Evolutionary conservation across 2,888 invertebrate species (phyloP).

Genomic region (Crossocerus cetratus): DNA sequence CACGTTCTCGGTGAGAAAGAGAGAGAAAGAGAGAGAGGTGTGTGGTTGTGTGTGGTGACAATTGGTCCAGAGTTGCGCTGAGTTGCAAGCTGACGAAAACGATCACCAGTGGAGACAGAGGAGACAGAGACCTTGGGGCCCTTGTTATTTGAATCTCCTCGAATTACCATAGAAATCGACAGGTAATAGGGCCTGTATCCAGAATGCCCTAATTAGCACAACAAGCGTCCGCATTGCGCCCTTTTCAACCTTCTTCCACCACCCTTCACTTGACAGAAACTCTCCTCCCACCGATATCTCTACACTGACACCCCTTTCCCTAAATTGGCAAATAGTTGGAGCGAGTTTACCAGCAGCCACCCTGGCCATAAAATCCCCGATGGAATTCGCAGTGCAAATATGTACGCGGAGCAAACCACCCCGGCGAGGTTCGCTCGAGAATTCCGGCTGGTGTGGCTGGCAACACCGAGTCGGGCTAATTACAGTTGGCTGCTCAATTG

Average conservation of each 20-base stretch:
- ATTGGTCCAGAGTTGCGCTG: conserved; percentile 9
- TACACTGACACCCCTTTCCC: too few species aligned
- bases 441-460: background rate
- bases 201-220: background rate
- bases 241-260: too few species aligned
- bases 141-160: conserved; percentile 32
- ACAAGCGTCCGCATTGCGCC: background rate
- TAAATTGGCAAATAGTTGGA: too few species aligned
- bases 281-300: too few species aligned
- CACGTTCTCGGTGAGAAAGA: background rate
- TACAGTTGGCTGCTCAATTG: conserved; percentile 17
- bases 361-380: too few species aligned
- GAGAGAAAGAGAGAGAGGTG: conserved; percentile 2
- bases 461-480: conserved; percentile 6
- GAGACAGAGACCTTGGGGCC: conserved; percentile 25
- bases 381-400: too few species aligned
- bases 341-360: too few species aligned
- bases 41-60: background rate
- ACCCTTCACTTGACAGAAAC: too few species aligned
- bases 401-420: too few species aligned
- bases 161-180: background rate
- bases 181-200: conserved; percentile 4
- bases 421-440: background rate
- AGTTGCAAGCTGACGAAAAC: conserved; percentile 54
- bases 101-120: conserved; percentile 24